Evolutionary conservation across 1,140 invertebrate genomes (phyloP), one percentile per base, ranked within the genome.

Genomic region (Bombus pascuorum): DNA sequence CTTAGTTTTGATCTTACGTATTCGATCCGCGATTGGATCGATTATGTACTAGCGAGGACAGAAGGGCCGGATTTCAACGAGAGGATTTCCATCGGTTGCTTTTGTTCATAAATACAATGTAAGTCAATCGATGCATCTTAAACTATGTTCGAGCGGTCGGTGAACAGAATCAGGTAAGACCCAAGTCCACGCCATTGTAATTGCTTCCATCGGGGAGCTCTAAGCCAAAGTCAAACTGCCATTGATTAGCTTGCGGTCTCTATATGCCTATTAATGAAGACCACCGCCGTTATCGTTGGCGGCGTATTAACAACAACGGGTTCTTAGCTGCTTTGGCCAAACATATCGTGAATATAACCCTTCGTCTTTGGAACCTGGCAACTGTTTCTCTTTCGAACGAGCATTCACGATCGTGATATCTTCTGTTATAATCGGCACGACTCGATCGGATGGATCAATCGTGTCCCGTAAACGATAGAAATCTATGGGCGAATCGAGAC

Each of bases 181-280:
- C 28, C 53, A 8, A 44, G 28, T 42, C 65, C 3, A 28, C 25
- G 59, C 66, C 22, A 71, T 84, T 84, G 75, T 78, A 78, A 78
- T 81, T 82, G 53, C 53, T 53, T 82, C 4, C 57, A 59, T 79
- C 6, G n/a, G 25, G 37, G 25, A 15, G 53, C 70, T 84, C 3
- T 47, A 68, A 89, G 42, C 62, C 74, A 25, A 83, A 88, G 62
- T 88, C 62, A 82, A 86, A 77, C 70, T 32, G 39, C 75, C 39
- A 53, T 78, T 79, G 68, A 86, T 88, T 77, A 32, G 74, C 83
- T 88, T 66, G 80, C 32, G 72, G 76, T 62, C 28, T 70, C 83
- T 81, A 53, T 81, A 76, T 39, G 66, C 81, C 42, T 89, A 57
- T 65, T 89, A 89, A 89, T 83, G 87, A 89, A 89, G 83, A 83